Evolutionary conservation across 2,888 invertebrate species (phyloP).

Genomic region (Dinocampus coccinellae): DNA sequence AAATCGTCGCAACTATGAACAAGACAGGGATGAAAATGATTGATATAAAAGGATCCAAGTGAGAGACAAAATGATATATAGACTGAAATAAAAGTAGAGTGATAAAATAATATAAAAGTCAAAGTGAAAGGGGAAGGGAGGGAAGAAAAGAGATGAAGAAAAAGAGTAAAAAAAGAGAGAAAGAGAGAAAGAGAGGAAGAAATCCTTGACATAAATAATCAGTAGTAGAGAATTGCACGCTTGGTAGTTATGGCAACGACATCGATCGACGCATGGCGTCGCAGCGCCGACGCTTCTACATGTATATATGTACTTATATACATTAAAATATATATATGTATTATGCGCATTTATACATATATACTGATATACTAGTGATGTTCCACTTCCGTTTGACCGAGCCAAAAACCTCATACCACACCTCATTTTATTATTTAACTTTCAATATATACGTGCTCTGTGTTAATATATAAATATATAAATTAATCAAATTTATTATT

Average conservation of each 20-base stretch:
- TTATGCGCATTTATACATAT: conserved; percentile 1
- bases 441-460: too few relatives aligned
- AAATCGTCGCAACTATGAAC: conserved; percentile 28
- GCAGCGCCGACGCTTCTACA: conserved; percentile 34
- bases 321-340: neutral
- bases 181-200: conserved; percentile 19
- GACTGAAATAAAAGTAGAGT: too few relatives aligned
- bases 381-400: conserved; percentile 13
- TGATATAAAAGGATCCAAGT: neutral
- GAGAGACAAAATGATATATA: too few relatives aligned
- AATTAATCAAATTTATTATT: too few relatives aligned
- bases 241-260: conserved; percentile 46
- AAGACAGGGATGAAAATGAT: conserved; percentile 35
- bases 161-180: neutral
- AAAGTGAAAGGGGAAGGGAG: too few relatives aligned
- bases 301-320: conserved; percentile 3
- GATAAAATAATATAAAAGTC: too few relatives aligned
- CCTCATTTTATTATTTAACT: neutral
- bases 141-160: neutral
- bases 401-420: neutral
- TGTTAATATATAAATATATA: too few relatives aligned
- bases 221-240: conserved; percentile 46
- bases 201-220: conserved; percentile 68
- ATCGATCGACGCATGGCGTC: conserved; percentile 45
- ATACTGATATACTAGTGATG: neutral